Percentiles rank a stretch among this genome's conserved stretches.
phyloP scores from a whole-genome alignment of 2,113 vertebrate genomes.

The Grus americana region DNA sequence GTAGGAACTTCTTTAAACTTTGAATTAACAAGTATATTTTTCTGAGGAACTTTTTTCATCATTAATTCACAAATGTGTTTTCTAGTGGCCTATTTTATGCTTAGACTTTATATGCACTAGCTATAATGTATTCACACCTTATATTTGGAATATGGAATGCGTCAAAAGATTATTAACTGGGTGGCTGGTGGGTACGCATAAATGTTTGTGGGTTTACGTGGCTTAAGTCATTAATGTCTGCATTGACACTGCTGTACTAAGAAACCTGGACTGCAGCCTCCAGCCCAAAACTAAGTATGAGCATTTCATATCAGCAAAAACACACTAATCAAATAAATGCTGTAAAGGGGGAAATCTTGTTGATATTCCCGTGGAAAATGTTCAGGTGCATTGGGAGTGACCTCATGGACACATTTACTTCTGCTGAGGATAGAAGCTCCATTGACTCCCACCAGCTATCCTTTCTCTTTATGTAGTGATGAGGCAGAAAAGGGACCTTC shows the following conservation, averaged over 20 bases:
- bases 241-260: background rate
- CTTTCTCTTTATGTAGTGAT: background rate
- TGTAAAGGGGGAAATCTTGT: background rate
- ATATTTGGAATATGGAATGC: background rate
- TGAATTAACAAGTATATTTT: background rate
- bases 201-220: fast-evolving
- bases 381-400: background rate
- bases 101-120: background rate
- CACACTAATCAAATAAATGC: background rate
- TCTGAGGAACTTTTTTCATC: background rate
- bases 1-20: background rate
- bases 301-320: background rate
- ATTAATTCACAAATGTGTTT: background rate
- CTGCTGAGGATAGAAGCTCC: background rate
- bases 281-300: background rate
- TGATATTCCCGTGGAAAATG: background rate
- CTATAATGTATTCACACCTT: background rate
- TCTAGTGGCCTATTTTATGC: background rate
- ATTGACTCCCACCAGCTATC: background rate
- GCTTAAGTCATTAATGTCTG: background rate
- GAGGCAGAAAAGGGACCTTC: background rate
- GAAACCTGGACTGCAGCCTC: background rate
- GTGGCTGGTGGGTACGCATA: background rate
- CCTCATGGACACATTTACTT: background rate
- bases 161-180: background rate